A percentile compares a stretch with the other conserved stretches of the same genome.
These are phyloP conservation scores for Lissocephala sabroskyi DNA, from an alignment of 2,888 invertebrate genomes.

Conservation along the genomic window DNA sequence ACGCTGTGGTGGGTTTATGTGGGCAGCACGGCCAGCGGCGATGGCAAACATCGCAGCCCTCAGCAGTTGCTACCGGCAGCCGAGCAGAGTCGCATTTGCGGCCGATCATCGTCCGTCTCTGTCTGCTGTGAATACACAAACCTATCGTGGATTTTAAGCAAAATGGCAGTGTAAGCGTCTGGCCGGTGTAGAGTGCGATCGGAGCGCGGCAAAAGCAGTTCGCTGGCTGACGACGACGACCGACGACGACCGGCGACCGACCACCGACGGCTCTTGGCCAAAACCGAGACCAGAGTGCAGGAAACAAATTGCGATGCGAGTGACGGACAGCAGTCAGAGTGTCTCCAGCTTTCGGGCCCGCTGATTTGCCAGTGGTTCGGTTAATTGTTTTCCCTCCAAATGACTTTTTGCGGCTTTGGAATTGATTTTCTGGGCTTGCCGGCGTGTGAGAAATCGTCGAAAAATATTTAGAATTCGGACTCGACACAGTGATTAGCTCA, in stretches of 20 bases:
- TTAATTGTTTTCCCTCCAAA: too few species aligned
- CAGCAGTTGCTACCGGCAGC: slow-evolving; percentile 28
- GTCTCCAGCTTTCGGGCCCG: too few species aligned
- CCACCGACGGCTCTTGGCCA: background rate
- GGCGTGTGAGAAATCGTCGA: too few species aligned
- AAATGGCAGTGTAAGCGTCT: slow-evolving; percentile 39
- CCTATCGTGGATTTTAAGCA: slow-evolving; percentile 30
- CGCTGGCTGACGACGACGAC: too few species aligned
- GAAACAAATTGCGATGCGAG: slow-evolving; percentile 15
- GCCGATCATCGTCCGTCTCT: slow-evolving; percentile 25
- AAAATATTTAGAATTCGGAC: too few species aligned
- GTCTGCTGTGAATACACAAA: too few species aligned
- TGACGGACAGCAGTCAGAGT: slow-evolving; percentile 6
- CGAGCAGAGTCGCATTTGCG: slow-evolving; percentile 2
- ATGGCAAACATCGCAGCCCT: background rate
- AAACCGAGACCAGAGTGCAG: slow-evolving; percentile 23
- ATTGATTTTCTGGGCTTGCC: too few species aligned
- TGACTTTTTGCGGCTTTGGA: too few species aligned
- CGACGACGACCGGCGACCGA: too few species aligned
- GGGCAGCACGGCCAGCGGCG: slow-evolving; percentile 9
- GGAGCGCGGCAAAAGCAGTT: slow-evolving; percentile 42
- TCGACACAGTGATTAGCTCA: too few species aligned
- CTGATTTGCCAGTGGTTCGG: too few species aligned
- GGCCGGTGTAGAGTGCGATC: slow-evolving; percentile 43
- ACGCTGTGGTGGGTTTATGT: slow-evolving; percentile 27